These are phyloP conservation scores for Patella vulgata DNA, from an alignment of 1,140 invertebrate genomes.

Conservation along the genomic window DNA sequence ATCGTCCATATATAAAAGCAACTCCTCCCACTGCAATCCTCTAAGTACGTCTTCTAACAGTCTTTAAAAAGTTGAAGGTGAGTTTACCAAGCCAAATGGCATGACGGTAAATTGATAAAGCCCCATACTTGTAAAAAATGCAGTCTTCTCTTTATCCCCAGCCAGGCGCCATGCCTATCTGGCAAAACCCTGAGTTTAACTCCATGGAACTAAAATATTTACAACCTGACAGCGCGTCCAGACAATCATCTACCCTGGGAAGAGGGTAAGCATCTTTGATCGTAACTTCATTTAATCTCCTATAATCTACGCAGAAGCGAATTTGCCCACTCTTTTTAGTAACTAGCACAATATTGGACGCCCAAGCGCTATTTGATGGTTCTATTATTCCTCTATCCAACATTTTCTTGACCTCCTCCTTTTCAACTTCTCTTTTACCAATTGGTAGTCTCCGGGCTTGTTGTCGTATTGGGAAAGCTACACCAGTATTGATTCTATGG, in stretches of 20 bases:
- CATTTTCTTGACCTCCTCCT: too few relatives aligned
- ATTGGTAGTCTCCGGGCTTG: constrained; percentile 25
- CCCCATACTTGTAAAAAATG: background rate
- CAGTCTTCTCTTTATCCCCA: constrained; percentile 1
- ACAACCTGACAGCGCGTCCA: constrained; percentile 56
- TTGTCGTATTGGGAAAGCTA: constrained; percentile 32
- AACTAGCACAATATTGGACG: constrained; percentile 35
- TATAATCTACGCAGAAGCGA: constrained; percentile 68
- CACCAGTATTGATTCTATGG: constrained; percentile 32
- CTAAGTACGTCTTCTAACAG: constrained; percentile 8
- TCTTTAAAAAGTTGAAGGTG: constrained; percentile 24
- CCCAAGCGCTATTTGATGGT: constrained; percentile 27
- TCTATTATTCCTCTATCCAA: too few relatives aligned
- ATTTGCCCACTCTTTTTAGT: constrained; percentile 70
- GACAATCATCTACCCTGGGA: constrained; percentile 66
- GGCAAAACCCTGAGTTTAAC: constrained; percentile 67
- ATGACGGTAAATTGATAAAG: constrained; percentile 12
- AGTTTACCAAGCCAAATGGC: constrained; percentile 23
- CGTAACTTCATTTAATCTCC: constrained; percentile 65
- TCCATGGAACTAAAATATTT: constrained; percentile 67
- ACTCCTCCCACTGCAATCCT: background rate
- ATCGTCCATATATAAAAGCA: constrained; percentile 19
- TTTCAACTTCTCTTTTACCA: too few relatives aligned
- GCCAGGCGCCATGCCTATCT: constrained; percentile 62
- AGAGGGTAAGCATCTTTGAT: too few relatives aligned